Base-by-base conservation (phyloP, 2,888 invertebrate species). In the Malthinus seriepunctatus region DNA sequence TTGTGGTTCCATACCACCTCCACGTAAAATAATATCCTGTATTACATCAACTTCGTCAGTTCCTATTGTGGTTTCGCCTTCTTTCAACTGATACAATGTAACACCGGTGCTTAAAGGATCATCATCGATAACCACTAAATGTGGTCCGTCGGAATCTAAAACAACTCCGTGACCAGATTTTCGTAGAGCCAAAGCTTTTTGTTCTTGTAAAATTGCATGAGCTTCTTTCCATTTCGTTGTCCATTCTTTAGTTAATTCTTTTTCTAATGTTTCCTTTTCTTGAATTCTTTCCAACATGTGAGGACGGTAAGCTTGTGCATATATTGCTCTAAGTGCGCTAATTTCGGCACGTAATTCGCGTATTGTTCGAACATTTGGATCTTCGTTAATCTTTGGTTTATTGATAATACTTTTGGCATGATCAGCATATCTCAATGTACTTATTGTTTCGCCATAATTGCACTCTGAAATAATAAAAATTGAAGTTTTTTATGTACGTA, bases 151-250 rank as follows among this genome's bases (percentile, higher is more conserved):
- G 0, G 94, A 94, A 77, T 94, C 93, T 47, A 94, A 79, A 1
- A 94, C 92, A 0, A 95, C 93, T 0, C 95, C 95, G 0, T 91
- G 86, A 0, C 93, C 93, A 39, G 93, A 90, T 79, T 94, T 95
- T 38, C 95, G 81, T 55, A 95, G 79, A 0, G 93, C 95, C 23
- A 94, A 80, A 3, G 93, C 91, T 73, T 90, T 88, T 78, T 95
- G 93, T 73, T 95, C 95, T 73, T 93, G 88, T 33, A 93, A 79
- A 67, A 94, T 94, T 68, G 89, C 89, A 74, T 94, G 93, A 0
- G 94, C 93, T 73, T 92, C 92, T 48, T 91, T 84, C 95, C 95
- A 95, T 75, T 95, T 95, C 75, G 94, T 93, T 8, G 92, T 89
- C 95, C 95, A 95, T 73, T 93, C 91, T 78, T 94, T 93, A 0